Conservation (phyloP, 2,888 invertebrate genomes). For the Lysandra coridon region DNA sequence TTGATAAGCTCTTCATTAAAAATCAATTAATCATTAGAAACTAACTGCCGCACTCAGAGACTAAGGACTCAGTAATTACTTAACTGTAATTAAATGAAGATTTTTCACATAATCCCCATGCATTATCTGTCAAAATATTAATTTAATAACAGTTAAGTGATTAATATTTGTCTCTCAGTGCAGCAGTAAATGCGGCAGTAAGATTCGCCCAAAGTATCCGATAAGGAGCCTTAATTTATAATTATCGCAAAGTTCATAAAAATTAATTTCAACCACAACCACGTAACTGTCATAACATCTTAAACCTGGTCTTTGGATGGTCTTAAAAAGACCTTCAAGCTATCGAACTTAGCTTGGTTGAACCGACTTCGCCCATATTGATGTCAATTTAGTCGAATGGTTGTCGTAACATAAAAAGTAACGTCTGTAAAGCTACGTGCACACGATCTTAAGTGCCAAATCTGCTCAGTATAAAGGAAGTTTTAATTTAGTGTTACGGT, state of each 20-base stretch:
- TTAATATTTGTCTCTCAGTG: too few relatives aligned
- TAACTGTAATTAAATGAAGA: too few relatives aligned
- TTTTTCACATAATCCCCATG: too few relatives aligned
- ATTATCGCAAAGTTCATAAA: background rate
- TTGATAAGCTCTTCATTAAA: too few relatives aligned
- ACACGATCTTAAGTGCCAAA: slow-evolving; percentile 45
- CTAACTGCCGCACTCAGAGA: too few relatives aligned
- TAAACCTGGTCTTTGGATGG: slow-evolving; percentile 10
- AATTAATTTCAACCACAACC: slow-evolving; percentile 34
- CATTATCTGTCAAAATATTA: too few relatives aligned
- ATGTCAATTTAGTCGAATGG: slow-evolving; percentile 70
- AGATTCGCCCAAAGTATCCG: background rate
- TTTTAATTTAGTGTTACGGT: slow-evolving; percentile 29
- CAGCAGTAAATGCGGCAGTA: background rate
- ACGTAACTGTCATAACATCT: slow-evolving; percentile 38
- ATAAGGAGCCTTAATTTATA: slow-evolving; percentile 2
- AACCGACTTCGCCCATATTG: slow-evolving; percentile 55
- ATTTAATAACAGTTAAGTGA: too few relatives aligned
- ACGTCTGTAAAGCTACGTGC: slow-evolving; percentile 52
- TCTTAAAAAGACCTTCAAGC: slow-evolving; percentile 47
- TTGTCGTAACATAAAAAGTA: slow-evolving; percentile 69
- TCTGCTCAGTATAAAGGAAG: slow-evolving; percentile 16
- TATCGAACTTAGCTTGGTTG: slow-evolving; percentile 40
- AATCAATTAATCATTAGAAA: too few relatives aligned
- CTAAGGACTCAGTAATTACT: too few relatives aligned